phyloP scores from a whole-genome alignment of 30 jellyfish, hydroid and myxozoan genomes.

The Phacellophora camtschatica region DNA sequence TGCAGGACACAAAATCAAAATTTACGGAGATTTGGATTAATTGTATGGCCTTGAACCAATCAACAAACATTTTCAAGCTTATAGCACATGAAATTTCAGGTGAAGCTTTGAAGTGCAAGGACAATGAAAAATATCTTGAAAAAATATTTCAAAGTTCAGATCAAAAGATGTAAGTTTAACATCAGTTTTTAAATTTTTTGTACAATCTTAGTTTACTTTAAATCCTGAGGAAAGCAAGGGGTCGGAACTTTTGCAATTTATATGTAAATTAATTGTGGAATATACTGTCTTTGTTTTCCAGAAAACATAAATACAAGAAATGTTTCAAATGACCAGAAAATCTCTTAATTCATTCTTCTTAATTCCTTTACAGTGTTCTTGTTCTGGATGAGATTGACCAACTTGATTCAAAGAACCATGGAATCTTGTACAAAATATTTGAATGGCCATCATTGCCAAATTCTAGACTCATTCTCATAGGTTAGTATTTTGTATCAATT shows the following conservation, averaged over 20 bases:
- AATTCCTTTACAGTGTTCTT: conserved; percentile 47
- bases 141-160: conserved; percentile 29
- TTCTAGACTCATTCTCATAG: conserved; percentile 74
- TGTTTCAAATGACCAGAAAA: not conserved
- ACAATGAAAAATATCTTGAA: conserved; percentile 65
- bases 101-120: conserved; percentile 44
- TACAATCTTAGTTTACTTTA: no score
- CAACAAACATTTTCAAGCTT: conserved; percentile 62
- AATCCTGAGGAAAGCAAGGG: no score
- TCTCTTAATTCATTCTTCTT: not conserved
- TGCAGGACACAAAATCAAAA: not conserved
- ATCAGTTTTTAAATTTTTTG: no score
- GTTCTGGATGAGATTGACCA: conserved; percentile 94
- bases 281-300: no score
- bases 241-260: no score
- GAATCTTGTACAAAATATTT: conserved; percentile 75
- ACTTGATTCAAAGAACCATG: conserved; percentile 90
- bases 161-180: conserved; percentile 67
- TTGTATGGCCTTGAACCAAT: conserved; percentile 84
- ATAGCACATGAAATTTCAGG: conserved; percentile 46
- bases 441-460: conserved; percentile 81
- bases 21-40: conserved; percentile 58
- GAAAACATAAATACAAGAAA: no score
- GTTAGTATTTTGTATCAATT: no score
- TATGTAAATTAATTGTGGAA: no score